Evolutionary conservation across 1,140 invertebrate genomes (phyloP), one percentile per base, ranked within the genome.

Genomic region (Procambarus clarkii): DNA sequence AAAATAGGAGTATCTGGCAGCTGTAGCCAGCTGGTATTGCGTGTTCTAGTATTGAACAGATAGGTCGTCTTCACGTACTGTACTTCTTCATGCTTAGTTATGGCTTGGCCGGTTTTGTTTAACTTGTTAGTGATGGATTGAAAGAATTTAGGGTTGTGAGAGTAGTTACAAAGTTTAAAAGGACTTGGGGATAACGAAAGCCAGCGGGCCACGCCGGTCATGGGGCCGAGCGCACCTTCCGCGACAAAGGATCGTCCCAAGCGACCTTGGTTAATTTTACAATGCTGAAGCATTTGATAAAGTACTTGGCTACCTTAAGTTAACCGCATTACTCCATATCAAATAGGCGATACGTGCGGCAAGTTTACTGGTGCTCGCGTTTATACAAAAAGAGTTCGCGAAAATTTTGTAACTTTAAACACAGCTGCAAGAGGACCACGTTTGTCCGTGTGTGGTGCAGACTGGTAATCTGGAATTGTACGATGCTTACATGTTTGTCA

Each of bases 401-500:
- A 91, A 91, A 79, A 64, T 91, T 84, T 85, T 91, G 82, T 86
- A 84, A 78, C 88, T 91, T 91, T 85, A 91, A 91, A 91, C 88
- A n/a, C 69, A 24, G 48, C 82, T 24, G 50, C n/a, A 69, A 85
- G 77, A 76, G 58, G 64, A 78, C 88, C 82, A 88, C 78, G 86
- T 79, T 58, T 85, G 88, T 86, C 76, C 44, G 88, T 84, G 80
- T 85, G 88, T 77, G 82, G 81, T 79, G 81, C 82, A 76, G 82
- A 18, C 54, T 54, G 82, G 74, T 54, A 84, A 34, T 54, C 60
- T 76, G 69, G 74, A 50, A 18, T 9, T 85, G 88, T 85, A 85
- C 88, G 88, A 91, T 91, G 82, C 13, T 64, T 91, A 60, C 74
- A 60, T 21, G 46, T 85, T 80, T 85, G 11, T 54, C n/a, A 21